These are phyloP conservation scores for Creontiades dilutus DNA, from an alignment of 2,888 invertebrate species.

Conservation along the genomic window DNA sequence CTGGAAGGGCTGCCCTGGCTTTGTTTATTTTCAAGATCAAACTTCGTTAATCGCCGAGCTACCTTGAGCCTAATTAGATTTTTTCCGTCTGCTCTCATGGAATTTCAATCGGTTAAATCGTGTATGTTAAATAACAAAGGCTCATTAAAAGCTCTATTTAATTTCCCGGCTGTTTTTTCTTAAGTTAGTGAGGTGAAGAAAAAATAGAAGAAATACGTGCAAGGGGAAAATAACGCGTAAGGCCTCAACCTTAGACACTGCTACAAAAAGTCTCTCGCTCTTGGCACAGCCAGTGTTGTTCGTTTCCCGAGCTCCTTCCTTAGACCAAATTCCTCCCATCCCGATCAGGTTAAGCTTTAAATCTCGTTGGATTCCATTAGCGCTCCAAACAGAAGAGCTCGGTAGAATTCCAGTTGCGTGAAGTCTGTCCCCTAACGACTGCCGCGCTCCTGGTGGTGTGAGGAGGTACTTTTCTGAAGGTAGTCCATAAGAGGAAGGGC, in stretches of 20 bases:
- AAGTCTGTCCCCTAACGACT: conserved; percentile 7
- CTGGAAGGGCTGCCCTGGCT: neutral
- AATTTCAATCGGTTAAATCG: conserved; percentile 56
- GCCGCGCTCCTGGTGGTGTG: neutral
- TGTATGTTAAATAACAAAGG: conserved; percentile 46
- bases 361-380: conserved; percentile 63
- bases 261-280: conserved; percentile 5
- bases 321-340: conserved; percentile 57
- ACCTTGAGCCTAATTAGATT: conserved; percentile 51
- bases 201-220: neutral
- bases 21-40: conserved; percentile 15
- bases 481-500: conserved; percentile 41
- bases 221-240: neutral
- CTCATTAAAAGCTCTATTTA: conserved; percentile 43
- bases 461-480: conserved; percentile 8
- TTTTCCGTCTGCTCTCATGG: conserved; percentile 26
- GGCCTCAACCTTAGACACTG: conserved; percentile 30
- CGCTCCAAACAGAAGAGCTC: conserved; percentile 36
- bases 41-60: conserved; percentile 28
- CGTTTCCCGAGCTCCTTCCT: conserved; percentile 24
- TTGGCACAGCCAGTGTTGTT: conserved; percentile 10
- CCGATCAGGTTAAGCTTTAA: conserved; percentile 57
- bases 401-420: conserved; percentile 49
- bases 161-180: conserved; percentile 24
- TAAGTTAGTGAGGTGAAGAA: conserved; percentile 9